These are phyloP conservation scores for Catocala sponsa DNA, from an alignment of 2,888 invertebrate species.

Conservation along the genomic window DNA sequence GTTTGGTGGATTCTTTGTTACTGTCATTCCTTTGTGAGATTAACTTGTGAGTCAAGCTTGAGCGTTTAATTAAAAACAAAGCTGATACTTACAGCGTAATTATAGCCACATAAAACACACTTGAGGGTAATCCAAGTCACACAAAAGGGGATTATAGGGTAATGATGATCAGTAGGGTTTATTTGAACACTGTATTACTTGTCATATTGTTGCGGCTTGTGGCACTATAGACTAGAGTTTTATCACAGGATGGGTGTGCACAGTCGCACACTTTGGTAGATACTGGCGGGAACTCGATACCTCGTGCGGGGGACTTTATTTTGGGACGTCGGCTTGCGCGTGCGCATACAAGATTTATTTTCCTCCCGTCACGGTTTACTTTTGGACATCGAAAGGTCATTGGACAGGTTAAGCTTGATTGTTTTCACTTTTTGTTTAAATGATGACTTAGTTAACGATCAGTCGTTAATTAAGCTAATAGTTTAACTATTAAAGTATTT, in stretches of 20 bases:
- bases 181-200: slow-evolving; percentile 71
- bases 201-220: slow-evolving; percentile 72
- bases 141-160: slow-evolving; percentile 65
- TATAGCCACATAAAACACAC: slow-evolving; percentile 73
- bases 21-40: slow-evolving; percentile 10
- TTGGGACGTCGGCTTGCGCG: slow-evolving; percentile 70
- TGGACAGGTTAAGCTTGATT: slow-evolving; percentile 74
- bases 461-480: not conserved
- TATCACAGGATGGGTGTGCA: slow-evolving; percentile 78
- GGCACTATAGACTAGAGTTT: slow-evolving; percentile 73
- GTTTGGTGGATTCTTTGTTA: slow-evolving; percentile 16
- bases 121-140: slow-evolving; percentile 70
- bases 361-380: slow-evolving; percentile 79
- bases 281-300: slow-evolving; percentile 83
- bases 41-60: slow-evolving; percentile 16
- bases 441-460: slow-evolving; percentile 2
- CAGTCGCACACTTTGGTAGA: slow-evolving; percentile 65
- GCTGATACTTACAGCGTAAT: slow-evolving; percentile 78
- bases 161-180: slow-evolving; percentile 42
- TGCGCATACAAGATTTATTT: slow-evolving; percentile 70
- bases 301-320: slow-evolving; percentile 75
- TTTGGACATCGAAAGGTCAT: slow-evolving; percentile 84
- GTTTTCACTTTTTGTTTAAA: slow-evolving; percentile 51
- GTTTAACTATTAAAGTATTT: too few species aligned
- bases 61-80: slow-evolving; percentile 50